Base-by-base conservation (phyloP, 2,113 vertebrate species). In the Taxidea taxus region DNA sequence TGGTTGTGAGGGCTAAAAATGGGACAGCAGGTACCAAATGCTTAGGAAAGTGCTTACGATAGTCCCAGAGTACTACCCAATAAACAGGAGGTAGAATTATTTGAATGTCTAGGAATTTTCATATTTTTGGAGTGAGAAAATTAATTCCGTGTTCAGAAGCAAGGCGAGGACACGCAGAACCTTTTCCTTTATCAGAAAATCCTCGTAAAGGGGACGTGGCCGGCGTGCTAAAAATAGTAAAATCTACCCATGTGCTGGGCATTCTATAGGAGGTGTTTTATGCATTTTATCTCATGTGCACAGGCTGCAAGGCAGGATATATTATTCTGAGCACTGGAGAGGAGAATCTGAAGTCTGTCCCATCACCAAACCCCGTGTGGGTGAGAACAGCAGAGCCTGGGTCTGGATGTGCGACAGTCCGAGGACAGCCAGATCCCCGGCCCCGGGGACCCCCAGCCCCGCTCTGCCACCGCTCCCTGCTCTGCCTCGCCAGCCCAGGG, bases 381-480 rank as follows among this genome's bases (percentile, higher is more conserved):
- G 21, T 5, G 18, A 82, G 37, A 78, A 56, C 34, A 20, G 49
- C 31, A 20, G 37, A 29, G 49, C 23, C 39, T 87, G 54, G 4
- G 49, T 49, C 23, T n/a, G 14, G 75, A 82, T n/a, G 23, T 34
- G 21, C 25, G n/a, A n/a, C 4, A 2, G 21, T 13, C 21, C 0
- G 3, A 86, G 13, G 4, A 8, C 20, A 39, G 25, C 7, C 31
- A 7, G 31, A 29, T 42, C 44, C 31, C 20, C 1, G 11, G 74
- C 42, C 42, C 25, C 5, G 3, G 4, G 20, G 58, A 7, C 60
- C 78, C 64, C 1, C 0, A 29, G 0, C 18, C 31, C 4, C 15
- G 9, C 6, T 37, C 54, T 11, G 25, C 7, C 56, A 49, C 49
- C 7, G 29, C 0, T 4, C 4, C 58, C 6, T 58, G 39, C 20